Evolutionary conservation across 2,113 vertebrate genomes (phyloP).

Genomic region (Puma concolor): DNA sequence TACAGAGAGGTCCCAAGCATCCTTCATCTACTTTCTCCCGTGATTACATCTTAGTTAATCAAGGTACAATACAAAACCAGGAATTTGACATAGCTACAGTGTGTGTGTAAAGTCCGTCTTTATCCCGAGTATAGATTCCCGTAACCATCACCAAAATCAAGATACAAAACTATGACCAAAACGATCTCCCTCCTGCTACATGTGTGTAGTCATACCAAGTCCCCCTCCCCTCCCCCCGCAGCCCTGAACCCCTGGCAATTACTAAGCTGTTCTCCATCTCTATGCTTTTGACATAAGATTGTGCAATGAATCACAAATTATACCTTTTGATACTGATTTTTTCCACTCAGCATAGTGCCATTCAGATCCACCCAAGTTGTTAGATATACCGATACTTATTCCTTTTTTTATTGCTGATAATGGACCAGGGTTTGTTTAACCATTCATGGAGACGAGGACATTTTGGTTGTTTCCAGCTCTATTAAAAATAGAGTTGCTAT

Average conservation of each 20-base stretch:
- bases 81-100: neutral
- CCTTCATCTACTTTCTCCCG: neutral
- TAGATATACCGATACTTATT: rapidly evolving
- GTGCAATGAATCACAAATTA: neutral
- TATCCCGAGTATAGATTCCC: neutral
- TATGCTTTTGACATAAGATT: neutral
- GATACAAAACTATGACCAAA: too few relatives aligned
- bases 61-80: neutral
- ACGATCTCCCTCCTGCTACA: neutral
- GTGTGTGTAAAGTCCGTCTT: neutral
- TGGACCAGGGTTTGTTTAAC: neutral
- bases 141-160: neutral
- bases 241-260: too few relatives aligned
- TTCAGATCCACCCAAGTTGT: neutral
- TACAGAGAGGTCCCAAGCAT: neutral
- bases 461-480: neutral
- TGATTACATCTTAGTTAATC: neutral
- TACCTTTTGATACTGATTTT: too few relatives aligned
- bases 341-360: neutral
- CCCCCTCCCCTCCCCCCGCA: too few relatives aligned
- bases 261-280: neutral
- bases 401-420: neutral
- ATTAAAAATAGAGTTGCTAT: neutral
- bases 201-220: neutral
- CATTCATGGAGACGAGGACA: neutral